Percentiles rank a stretch among this genome's conserved stretches.
Evolutionary conservation across 1,140 invertebrate genomes (phyloP).

Genomic region (Littorina saxatilis): DNA sequence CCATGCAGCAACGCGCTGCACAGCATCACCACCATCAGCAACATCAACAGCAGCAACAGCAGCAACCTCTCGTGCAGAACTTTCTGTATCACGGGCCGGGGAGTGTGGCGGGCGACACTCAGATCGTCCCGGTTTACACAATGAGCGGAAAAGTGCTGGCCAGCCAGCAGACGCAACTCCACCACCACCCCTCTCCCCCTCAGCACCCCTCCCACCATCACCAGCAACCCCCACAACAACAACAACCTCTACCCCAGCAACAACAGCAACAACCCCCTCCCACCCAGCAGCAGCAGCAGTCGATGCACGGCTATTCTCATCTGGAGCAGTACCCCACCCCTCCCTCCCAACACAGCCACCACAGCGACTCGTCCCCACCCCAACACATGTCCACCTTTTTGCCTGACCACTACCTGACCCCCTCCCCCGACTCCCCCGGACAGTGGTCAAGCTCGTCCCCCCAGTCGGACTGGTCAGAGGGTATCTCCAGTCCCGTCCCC

Average conservation of each 20-base stretch:
- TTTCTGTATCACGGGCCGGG: constrained; percentile 46
- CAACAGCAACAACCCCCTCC: constrained; percentile 69
- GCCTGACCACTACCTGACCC: constrained; percentile 84
- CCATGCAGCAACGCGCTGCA: constrained; percentile 88
- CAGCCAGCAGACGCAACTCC: neutral
- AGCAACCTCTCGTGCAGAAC: constrained; percentile 42
- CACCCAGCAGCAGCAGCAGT: constrained; percentile 62
- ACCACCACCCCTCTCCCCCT: too few relatives aligned
- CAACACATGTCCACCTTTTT: constrained; percentile 80
- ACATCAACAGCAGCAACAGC: constrained; percentile 26
- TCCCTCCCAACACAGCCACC: constrained; percentile 88
- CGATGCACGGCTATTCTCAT: constrained; percentile 46
- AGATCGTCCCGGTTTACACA: constrained; percentile 55
- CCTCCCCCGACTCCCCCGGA: constrained; percentile 94
- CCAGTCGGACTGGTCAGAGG: constrained; percentile 96
- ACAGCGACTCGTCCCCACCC: constrained; percentile 61
- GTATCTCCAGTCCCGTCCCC: constrained; percentile 79
- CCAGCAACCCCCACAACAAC: constrained; percentile 41
- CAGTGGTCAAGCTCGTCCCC: constrained; percentile 96
- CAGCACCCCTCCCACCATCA: constrained; percentile 62
- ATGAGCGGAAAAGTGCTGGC: constrained; percentile 56
- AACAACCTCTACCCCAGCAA: too few relatives aligned
- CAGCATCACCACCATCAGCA: constrained; percentile 79
- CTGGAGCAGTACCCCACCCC: constrained; percentile 86
- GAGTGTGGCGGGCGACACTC: constrained; percentile 47